Percentiles rank a stretch among this genome's conserved stretches.
Conservation (phyloP, 2,888 invertebrate genomes). For the Pseudococcus longispinus region DNA sequence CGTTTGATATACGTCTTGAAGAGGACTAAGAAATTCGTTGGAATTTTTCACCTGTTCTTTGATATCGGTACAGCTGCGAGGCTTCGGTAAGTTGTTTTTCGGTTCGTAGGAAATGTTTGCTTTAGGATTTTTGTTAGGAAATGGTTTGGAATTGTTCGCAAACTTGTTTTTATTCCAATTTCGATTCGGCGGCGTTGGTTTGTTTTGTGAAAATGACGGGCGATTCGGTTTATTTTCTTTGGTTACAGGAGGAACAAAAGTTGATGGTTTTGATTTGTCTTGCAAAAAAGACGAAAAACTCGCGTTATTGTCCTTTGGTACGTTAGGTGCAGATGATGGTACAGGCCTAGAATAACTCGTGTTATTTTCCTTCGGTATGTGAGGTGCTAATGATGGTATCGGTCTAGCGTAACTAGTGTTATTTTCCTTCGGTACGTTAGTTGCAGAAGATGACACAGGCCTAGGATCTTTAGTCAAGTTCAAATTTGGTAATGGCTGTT, state of each 20-base stretch:
- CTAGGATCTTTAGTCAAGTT: too few relatives aligned
- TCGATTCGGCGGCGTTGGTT: not conserved
- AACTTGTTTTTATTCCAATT: not conserved
- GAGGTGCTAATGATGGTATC: not conserved
- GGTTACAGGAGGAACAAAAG: not conserved
- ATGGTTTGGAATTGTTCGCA: not conserved
- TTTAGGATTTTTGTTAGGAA: not conserved
- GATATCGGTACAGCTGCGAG: not conserved
- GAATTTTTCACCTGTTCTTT: constrained; percentile 5
- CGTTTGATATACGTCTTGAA: not conserved
- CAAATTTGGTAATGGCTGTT: not conserved
- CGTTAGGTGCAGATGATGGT: not conserved
- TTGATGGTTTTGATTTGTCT: not conserved
- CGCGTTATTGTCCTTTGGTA: not conserved
- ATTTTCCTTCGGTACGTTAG: not conserved
- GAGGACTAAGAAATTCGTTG: constrained; percentile 16
- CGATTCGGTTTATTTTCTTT: not conserved
- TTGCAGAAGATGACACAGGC: too few relatives aligned
- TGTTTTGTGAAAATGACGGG: not conserved
- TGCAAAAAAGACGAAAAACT: not conserved
- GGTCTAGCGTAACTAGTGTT: not conserved
- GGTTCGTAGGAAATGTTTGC: not conserved
- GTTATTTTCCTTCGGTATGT: not conserved
- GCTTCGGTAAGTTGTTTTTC: too few relatives aligned
- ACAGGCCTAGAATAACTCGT: not conserved